Evolutionary conservation across 2,888 invertebrate genomes (phyloP), one percentile per base, ranked within the genome.

Genomic region (Phanerotoma sp.): DNA sequence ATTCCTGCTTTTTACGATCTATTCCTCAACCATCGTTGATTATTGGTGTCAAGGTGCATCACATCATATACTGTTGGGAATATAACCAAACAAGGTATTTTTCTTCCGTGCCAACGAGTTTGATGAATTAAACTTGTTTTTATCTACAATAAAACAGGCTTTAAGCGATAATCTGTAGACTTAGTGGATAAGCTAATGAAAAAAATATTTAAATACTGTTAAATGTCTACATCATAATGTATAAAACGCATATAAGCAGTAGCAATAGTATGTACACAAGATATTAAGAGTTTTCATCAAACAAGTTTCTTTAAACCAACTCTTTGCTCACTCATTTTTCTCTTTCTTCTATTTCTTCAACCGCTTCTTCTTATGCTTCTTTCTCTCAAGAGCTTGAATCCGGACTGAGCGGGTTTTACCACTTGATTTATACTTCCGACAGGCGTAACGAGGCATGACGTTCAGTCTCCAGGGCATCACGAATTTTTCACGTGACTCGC

Each of bases 391-490:
- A 60, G 61, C 49, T 49, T 60, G 62, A 66, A 60, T 66, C 63
- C 58, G 58, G 64, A 64, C 59, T 60, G 57, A 60, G 60, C 60
- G 57, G 60, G 62, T 62, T 61, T 61, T 51, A 58, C 66, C 67
- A 57, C 63, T 69, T 74, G 71, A 74, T 73, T 73, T 73, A 73
- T 73, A 72, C 70, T 73, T 74, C 72, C 74, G 72, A 71, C 72
- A 69, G 66, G 62, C 64, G 66, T 72, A 73, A 73, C 71, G 71
- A 72, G 71, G 65, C 65, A 59, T 57, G 58, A 61, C 58, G 57
- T 56, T 65, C 51, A 61, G 56, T 62, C 60, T 57, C 51, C 63
- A 57, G 56, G 57, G 54, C 57, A 45, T 62, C 63, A 56, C 60
- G 57, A 60, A 60, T 62, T 62, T 60, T 58, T 57, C 54, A 56